A percentile compares a stretch with the other conserved stretches of the same genome.
Conservation (phyloP, 2,113 vertebrate genomes). For the Xiphophorus couchianus region DNA sequence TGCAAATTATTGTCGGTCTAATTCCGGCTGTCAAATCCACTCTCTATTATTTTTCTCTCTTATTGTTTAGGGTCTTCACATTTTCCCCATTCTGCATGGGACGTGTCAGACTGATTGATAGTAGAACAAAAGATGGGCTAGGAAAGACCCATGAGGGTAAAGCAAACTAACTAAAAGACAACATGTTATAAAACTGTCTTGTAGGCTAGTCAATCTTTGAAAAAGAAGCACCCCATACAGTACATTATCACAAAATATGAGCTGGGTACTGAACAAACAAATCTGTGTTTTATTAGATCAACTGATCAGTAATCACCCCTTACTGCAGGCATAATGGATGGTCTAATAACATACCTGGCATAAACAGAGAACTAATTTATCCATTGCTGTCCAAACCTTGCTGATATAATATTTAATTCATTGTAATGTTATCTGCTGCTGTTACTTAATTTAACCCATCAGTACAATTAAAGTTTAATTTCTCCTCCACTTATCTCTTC, state of each 20-base stretch:
- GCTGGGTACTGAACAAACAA: neutral
- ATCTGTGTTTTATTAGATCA: neutral
- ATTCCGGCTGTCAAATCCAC: conserved; percentile 20
- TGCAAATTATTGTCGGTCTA: conserved; percentile 22
- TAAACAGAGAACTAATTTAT: neutral
- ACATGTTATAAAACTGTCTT: neutral
- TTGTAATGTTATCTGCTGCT: conserved; percentile 6
- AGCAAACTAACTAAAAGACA: neutral
- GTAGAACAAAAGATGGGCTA: neutral
- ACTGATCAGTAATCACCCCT: neutral
- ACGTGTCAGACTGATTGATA: neutral
- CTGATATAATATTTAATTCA: neutral
- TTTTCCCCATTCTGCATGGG: neutral
- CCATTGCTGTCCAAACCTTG: neutral
- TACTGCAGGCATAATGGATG: neutral
- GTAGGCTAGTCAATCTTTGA: neutral
- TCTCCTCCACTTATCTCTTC: conserved; percentile 14
- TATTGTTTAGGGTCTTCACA: neutral
- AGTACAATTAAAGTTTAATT: conserved; percentile 26
- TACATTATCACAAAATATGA: neutral
- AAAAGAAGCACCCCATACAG: neutral
- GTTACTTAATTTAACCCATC: conserved; percentile 10
- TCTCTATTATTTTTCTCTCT: neutral
- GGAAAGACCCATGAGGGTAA: neutral
- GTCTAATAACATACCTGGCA: neutral